phyloP scores from a whole-genome alignment of 2,113 vertebrate genomes.

The Mesembrinibis cayennensis region DNA sequence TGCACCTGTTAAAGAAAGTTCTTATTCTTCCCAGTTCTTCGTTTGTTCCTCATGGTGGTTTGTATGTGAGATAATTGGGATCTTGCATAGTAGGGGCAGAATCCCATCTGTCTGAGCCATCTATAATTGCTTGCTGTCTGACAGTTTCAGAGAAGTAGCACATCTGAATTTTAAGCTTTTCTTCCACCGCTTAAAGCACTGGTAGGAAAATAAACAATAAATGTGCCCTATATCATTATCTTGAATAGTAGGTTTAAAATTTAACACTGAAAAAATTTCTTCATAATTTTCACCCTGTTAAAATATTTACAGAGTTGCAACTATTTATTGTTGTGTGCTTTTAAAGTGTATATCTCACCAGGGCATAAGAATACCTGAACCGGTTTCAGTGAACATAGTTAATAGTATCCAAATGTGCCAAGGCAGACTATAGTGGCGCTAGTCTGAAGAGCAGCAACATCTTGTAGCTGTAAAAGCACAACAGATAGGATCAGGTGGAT shows the following conservation, averaged over 20 bases:
- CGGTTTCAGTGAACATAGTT: background rate
- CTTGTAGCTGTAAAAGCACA: background rate
- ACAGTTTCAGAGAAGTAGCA: background rate
- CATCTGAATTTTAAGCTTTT: background rate
- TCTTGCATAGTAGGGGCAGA: background rate
- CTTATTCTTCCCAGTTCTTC: background rate
- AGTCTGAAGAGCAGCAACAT: background rate
- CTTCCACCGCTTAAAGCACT: background rate
- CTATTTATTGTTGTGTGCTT: background rate
- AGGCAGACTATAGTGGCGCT: background rate
- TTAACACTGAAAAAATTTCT: background rate
- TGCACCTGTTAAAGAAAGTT: background rate
- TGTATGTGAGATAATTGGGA: background rate
- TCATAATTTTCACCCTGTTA: background rate
- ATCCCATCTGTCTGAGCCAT: background rate
- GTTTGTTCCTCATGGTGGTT: background rate
- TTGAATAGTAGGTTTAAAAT: background rate
- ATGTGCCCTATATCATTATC: background rate
- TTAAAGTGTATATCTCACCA: background rate
- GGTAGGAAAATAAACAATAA: background rate
- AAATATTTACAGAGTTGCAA: background rate
- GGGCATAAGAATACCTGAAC: background rate
- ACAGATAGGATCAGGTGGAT: background rate
- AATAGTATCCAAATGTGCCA: background rate
- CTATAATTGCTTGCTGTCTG: background rate